Percentiles rank a stretch among this genome's conserved stretches.
Evolutionary conservation across 35 echinoderm and acorn worm genomes (phyloP).

Genomic region (Lytechinus variegatus): DNA sequence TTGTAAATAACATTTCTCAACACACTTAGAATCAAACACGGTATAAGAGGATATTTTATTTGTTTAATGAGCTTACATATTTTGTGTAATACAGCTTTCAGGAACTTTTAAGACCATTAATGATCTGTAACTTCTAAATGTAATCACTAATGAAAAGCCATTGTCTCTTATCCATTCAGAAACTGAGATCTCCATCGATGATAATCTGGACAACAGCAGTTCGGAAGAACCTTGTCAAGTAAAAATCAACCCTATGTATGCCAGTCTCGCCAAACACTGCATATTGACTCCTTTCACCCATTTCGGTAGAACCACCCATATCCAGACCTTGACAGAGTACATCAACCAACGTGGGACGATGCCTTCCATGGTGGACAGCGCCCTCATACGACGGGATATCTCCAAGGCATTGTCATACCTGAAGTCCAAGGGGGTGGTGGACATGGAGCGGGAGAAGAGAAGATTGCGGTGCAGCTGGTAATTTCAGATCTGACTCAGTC

Average conservation of each 20-base stretch:
- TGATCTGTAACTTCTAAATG: no score
- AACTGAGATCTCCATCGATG: not conserved
- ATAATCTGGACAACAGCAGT: not conserved
- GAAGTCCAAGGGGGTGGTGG: not conserved
- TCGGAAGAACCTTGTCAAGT: no score
- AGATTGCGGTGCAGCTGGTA: constrained; percentile 36
- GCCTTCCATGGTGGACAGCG: constrained; percentile 39
- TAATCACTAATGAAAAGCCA: no score
- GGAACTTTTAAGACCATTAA: no score
- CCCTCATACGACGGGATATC: constrained; percentile 36
- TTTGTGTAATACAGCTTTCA: no score
- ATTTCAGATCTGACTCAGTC: no score
- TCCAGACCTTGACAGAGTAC: constrained; percentile 36
- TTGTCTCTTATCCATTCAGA: not conserved
- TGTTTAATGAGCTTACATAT: no score
- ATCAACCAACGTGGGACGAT: constrained; percentile 24
- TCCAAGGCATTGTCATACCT: constrained; percentile 5
- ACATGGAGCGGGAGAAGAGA: constrained; percentile 39
- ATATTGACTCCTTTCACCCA: constrained; percentile 46
- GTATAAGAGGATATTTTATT: no score
- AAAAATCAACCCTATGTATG: not conserved
- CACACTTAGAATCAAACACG: no score
- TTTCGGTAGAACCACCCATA: not conserved
- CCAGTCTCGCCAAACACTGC: not conserved
- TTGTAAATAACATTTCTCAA: no score